These are phyloP conservation scores for Cheilosia vulpina DNA, from an alignment of 2,888 invertebrate genomes.

Conservation along the genomic window DNA sequence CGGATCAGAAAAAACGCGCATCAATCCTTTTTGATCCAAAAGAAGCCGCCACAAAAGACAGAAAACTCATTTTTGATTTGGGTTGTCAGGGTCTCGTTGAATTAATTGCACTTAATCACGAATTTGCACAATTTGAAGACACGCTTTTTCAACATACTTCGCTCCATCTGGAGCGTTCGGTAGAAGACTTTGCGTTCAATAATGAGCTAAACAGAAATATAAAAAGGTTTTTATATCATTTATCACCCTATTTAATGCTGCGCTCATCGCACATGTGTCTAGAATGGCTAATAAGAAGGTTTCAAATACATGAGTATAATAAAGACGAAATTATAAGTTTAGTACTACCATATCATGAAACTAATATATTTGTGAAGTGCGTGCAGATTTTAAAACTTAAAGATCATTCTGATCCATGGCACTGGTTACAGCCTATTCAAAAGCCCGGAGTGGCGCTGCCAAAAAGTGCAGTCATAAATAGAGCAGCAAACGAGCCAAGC, in stretches of 20 bases:
- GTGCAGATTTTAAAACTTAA: constrained; percentile 90
- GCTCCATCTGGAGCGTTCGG: constrained; percentile 91
- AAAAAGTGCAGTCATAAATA: constrained; percentile 89
- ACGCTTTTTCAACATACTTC: constrained; percentile 91
- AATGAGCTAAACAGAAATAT: constrained; percentile 90
- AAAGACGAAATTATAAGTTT: constrained; percentile 91
- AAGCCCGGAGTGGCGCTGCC: constrained; percentile 90
- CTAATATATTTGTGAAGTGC: constrained; percentile 92
- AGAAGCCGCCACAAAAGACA: constrained; percentile 94
- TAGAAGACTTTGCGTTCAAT: constrained; percentile 90
- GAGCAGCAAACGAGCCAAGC: constrained; percentile 87
- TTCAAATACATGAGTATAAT: constrained; percentile 95
- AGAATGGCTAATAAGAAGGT: constrained; percentile 97
- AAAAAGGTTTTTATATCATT: constrained; percentile 89
- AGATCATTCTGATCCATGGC: constrained; percentile 87
- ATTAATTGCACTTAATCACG: constrained; percentile 88
- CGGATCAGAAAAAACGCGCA: constrained; percentile 88
- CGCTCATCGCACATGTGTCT: constrained; percentile 93
- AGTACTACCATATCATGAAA: constrained; percentile 96
- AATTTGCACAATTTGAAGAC: constrained; percentile 89
- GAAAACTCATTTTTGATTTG: constrained; percentile 93
- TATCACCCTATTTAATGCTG: constrained; percentile 95
- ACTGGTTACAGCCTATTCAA: constrained; percentile 90
- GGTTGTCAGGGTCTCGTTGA: constrained; percentile 94
- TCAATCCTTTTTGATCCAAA: constrained; percentile 95